Base-by-base conservation (phyloP, 2,113 vertebrate genomes). In the Scophthalmus maximus region DNA sequence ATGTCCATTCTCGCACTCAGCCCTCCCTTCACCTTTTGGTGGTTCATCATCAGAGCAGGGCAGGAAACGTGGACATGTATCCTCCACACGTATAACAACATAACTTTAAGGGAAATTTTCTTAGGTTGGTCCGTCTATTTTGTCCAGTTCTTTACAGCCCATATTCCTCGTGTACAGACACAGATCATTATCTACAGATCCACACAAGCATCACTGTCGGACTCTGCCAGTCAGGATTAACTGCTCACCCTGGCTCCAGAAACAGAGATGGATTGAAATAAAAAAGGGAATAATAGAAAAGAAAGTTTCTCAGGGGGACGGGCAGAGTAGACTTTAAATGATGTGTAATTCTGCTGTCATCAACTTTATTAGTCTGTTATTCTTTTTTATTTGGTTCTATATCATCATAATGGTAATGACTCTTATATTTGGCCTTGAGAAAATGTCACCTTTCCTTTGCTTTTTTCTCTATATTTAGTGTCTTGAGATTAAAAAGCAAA, bases 171-270 rank as follows among this genome's bases (percentile, higher is more conserved):
- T 61, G 63, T n/a, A n/a, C 42, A 87, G 73, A 76, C 72, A 77
- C 55, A 87, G 63, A 78, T 80, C 74, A 87, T 91, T 85, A 81
- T 72, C 64, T 46, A 55, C 75, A 86, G 75, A 71, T 80, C 76
- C 8, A n/a, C 57, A 57, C 17, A 11, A 73, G 82, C 30, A 62
- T 61, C 81, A 61, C 68, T 81, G 73, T 73, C 62, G 66, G 77
- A 71, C 38, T 58, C 67, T 80, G 70, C 76, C 82, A 79, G 53
- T 25, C 14, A 7, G n/a, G 77, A 89, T 84, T 86, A 73, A 84
- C 60, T 49, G 73, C 62, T 65, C 49, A 20, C 61, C 52, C 61
- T 49, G 71, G 26, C 64, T 81, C 36, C 61, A 81, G 72, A 73
- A 61, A 65, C 26, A 65, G 12, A 47, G 30, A 63, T 5, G 12